A percentile compares a stretch with the other conserved stretches of the same genome.
Evolutionary conservation across 2,888 invertebrate species (phyloP).

Genomic region (Heliconius aoede): DNA sequence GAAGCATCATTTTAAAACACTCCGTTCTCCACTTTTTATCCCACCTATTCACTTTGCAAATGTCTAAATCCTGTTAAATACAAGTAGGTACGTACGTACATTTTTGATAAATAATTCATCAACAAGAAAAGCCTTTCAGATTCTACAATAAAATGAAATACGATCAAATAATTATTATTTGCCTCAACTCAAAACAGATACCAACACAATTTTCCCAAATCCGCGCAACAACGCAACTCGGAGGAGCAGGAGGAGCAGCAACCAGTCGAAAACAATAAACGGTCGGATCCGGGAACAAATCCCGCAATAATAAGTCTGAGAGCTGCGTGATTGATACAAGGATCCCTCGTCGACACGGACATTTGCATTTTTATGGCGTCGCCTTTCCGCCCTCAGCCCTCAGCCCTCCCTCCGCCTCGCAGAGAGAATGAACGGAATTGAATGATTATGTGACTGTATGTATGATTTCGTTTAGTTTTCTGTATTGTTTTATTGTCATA

Average conservation of each 20-base stretch:
- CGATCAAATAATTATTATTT: background rate
- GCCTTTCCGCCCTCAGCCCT: constrained; percentile 46
- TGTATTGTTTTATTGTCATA: constrained; percentile 8
- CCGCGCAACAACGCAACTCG: constrained; percentile 48
- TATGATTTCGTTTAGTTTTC: constrained; percentile 13
- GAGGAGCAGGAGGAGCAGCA: too few species aligned
- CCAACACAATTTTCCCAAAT: constrained; percentile 35
- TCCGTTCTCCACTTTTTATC: background rate
- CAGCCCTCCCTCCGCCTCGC: constrained; percentile 48
- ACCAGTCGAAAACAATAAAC: constrained; percentile 68
- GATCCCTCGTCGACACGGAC: constrained; percentile 83
- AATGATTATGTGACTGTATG: constrained; percentile 35
- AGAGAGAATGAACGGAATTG: constrained; percentile 35
- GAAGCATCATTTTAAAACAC: background rate
- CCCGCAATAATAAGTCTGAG: constrained; percentile 73
- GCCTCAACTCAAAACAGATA: background rate
- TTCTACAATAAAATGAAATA: background rate
- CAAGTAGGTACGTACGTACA: background rate
- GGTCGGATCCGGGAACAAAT: constrained; percentile 61
- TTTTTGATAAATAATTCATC: background rate
- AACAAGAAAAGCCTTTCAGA: background rate
- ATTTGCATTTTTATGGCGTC: constrained; percentile 83
- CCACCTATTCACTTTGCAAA: background rate
- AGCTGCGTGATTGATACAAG: constrained; percentile 77
- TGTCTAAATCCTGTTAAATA: background rate